phyloP scores from a whole-genome alignment of 2,797 vertebrate genomes.

The Euthynnus affinis region DNA sequence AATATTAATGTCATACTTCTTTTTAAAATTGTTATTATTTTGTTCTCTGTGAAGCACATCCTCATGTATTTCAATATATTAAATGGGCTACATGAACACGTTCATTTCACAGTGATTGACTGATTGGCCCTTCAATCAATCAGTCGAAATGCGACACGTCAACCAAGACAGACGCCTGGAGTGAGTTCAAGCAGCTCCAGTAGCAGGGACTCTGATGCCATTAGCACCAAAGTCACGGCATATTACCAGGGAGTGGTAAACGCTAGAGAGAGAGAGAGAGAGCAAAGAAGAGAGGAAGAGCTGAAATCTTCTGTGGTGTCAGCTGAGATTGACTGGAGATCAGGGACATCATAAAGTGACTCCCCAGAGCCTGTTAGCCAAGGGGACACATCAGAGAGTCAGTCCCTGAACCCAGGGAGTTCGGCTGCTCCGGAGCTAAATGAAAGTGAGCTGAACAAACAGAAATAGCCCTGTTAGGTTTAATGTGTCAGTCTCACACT shows the following conservation, averaged over 20 bases:
- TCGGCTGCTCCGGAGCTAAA: slow-evolving; percentile 62
- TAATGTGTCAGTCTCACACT: slow-evolving; percentile 62
- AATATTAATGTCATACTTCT: neutral
- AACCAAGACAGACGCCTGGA: neutral
- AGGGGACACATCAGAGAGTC: slow-evolving; percentile 70
- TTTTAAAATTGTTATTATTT: neutral
- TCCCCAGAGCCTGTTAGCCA: slow-evolving; percentile 66
- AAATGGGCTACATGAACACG: slow-evolving; percentile 5
- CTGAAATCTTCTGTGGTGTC: slow-evolving; percentile 58
- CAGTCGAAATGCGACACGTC: slow-evolving; percentile 1
- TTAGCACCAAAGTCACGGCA: slow-evolving; percentile 47
- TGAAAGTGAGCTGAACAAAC: slow-evolving; percentile 77
- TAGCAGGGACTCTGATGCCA: slow-evolving; percentile 16
- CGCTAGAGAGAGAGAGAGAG: slow-evolving; percentile 13
- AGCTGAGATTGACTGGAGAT: slow-evolving; percentile 68
- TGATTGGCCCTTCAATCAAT: slow-evolving; percentile 5
- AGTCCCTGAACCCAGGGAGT: slow-evolving; percentile 52
- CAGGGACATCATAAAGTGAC: slow-evolving; percentile 62
- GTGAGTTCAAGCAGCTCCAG: slow-evolving; percentile 9
- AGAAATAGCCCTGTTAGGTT: slow-evolving; percentile 68
- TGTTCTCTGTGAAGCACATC: neutral
- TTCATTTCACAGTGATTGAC: neutral
- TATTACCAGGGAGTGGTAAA: slow-evolving; percentile 49
- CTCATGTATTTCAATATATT: neutral
- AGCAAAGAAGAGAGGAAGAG: slow-evolving; percentile 29